These are phyloP conservation scores for Corythaixoides concolor DNA, from an alignment of 2,113 vertebrate species.

Conservation along the genomic window DNA sequence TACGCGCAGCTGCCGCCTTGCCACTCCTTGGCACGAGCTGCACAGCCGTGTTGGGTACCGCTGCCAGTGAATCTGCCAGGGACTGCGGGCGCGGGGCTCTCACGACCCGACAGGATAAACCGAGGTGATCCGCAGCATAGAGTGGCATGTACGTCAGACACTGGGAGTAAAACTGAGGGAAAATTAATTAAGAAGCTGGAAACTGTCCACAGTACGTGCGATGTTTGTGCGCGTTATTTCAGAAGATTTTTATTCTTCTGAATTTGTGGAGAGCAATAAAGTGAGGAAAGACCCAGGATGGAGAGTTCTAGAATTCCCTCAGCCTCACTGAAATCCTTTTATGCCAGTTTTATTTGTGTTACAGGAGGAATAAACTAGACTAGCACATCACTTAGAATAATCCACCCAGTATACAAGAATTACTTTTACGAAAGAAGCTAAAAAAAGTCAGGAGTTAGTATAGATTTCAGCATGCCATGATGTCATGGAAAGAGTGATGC, in stretches of 20 bases:
- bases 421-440: neutral
- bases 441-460: neutral
- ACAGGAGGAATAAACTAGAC: neutral
- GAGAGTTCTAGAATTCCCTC: neutral
- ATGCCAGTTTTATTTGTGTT: neutral
- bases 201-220: neutral
- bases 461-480: neutral
- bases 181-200: neutral
- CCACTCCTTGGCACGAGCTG: neutral
- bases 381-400: neutral
- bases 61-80: neutral
- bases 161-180: neutral
- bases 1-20: neutral
- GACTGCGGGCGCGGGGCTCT: neutral
- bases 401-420: neutral
- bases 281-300: neutral
- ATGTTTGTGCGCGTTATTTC: neutral
- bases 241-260: neutral
- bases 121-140: neutral
- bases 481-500: too few species aligned
- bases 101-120: neutral
- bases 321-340: neutral
- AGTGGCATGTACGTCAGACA: neutral
- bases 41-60: accelerated
- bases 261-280: neutral